phyloP scores from a whole-genome alignment of 1,140 invertebrate species.

The Hylaeus volcanicus region DNA sequence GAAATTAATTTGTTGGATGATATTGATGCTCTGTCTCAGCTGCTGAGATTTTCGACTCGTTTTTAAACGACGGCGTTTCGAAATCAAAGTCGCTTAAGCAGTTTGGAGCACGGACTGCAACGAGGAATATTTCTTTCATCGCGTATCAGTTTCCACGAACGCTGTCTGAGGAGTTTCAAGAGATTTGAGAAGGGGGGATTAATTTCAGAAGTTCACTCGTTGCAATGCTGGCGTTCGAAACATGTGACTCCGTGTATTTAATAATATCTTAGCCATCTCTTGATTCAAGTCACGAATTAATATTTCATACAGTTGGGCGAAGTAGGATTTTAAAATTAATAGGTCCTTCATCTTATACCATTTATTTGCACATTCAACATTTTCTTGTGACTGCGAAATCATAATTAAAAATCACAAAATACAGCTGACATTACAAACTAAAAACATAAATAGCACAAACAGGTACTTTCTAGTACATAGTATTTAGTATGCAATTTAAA shows the following conservation, averaged over 20 bases:
- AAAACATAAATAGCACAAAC: too few species aligned
- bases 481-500: too few species aligned
- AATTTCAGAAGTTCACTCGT: conserved; percentile 1
- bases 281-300: not conserved
- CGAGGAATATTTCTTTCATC: conserved; percentile 3
- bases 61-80: not conserved
- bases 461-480: too few species aligned
- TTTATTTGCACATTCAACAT: not conserved
- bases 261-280: not conserved
- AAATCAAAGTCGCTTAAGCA: conserved; percentile 31
- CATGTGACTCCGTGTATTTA: not conserved
- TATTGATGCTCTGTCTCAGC: too few species aligned
- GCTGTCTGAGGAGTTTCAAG: conserved; percentile 18
- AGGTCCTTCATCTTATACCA: too few species aligned
- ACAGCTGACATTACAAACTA: too few species aligned
- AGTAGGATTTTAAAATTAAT: too few species aligned
- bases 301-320: not conserved
- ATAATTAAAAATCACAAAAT: too few species aligned
- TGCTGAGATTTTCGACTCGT: not conserved
- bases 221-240: not conserved
- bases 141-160: conserved; percentile 24
- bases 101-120: not conserved
- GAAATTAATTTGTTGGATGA: too few species aligned
- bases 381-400: too few species aligned
- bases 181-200: conserved; percentile 12